phyloP scores from a whole-genome alignment of 2,797 vertebrate species.

The Spheniscus humboldti region DNA sequence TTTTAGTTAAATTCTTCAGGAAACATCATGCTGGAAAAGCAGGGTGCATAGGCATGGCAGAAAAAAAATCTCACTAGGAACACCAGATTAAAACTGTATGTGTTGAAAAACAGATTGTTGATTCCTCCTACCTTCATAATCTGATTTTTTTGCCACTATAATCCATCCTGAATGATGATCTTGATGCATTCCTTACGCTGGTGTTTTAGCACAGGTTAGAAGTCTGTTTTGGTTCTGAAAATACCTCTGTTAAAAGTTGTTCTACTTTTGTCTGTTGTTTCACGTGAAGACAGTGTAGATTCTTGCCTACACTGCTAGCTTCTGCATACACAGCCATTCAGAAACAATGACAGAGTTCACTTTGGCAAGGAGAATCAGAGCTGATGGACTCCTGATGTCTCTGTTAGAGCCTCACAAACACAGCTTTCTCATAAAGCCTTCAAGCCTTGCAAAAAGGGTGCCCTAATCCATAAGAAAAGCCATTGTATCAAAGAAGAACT shows the following conservation, averaged over 20 bases:
- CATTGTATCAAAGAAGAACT: not conserved
- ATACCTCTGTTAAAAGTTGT: not conserved
- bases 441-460: not conserved
- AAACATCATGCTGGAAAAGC: not conserved
- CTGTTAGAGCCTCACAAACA: not conserved
- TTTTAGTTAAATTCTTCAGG: not conserved
- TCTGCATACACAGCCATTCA: not conserved
- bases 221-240: not conserved
- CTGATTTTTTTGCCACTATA: not conserved
- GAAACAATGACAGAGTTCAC: not conserved
- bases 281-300: not conserved
- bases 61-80: not conserved
- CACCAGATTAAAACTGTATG: not conserved
- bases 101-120: not conserved
- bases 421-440: not conserved
- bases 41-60: not conserved
- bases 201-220: not conserved
- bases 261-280: not conserved
- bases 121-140: not conserved
- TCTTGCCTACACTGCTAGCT: not conserved
- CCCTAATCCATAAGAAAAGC: not conserved
- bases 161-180: not conserved
- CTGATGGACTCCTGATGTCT: not conserved
- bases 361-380: not conserved
- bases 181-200: not conserved